Evolutionary conservation across 2,113 vertebrate genomes (phyloP).

Genomic region (Calypte anna): DNA sequence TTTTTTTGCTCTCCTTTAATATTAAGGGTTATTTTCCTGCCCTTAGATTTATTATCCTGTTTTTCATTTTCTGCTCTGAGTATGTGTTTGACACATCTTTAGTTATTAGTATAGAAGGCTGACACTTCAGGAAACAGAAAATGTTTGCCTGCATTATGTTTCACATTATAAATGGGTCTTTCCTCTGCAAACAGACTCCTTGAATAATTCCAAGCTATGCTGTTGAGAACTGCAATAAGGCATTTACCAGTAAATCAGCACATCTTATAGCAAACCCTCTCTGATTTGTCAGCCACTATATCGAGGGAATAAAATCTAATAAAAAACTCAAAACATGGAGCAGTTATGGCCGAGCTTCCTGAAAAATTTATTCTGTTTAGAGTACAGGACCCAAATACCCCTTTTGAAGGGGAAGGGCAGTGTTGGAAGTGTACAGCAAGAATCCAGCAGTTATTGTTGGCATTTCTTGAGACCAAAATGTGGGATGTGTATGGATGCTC

Average conservation of each 20-base stretch:
- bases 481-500: neutral
- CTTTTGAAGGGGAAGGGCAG: neutral
- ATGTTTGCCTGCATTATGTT: constrained; percentile 36
- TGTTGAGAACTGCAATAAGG: neutral
- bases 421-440: neutral
- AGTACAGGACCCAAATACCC: neutral
- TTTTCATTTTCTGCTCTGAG: constrained; percentile 36
- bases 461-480: neutral
- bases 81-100: constrained; percentile 48
- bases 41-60: constrained; percentile 28
- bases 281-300: constrained; percentile 7
- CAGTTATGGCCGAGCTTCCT: neutral
- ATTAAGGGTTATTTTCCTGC: neutral
- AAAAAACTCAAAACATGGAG: neutral
- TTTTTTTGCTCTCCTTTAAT: constrained; percentile 2
- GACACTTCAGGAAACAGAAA: constrained; percentile 31
- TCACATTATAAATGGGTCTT: constrained; percentile 44
- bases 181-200: constrained; percentile 1
- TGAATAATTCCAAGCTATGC: constrained; percentile 34
- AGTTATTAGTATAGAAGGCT: constrained; percentile 35
- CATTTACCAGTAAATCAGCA: constrained; percentile 46
- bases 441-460: neutral
- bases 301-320: constrained; percentile 11
- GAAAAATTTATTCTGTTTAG: neutral
- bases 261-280: neutral